Evolutionary conservation across 1,140 invertebrate species (phyloP).

Genomic region (Frieseomelitta varia): DNA sequence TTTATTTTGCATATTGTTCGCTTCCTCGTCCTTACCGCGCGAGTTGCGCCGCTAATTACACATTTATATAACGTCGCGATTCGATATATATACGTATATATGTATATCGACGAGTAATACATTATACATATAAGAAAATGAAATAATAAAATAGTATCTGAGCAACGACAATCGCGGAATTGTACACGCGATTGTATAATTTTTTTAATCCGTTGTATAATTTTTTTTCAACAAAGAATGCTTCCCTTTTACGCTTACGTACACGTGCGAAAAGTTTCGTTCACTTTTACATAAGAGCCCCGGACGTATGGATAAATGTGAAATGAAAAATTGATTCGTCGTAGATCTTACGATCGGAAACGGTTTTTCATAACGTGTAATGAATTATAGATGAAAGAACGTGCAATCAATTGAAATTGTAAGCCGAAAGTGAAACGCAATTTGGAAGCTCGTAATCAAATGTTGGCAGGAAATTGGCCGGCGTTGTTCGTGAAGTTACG

Average conservation of each 20-base stretch:
- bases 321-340: constrained; percentile 11
- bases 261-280: not conserved
- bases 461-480: constrained; percentile 18
- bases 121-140: not conserved
- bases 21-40: constrained; percentile 13
- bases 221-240: not conserved
- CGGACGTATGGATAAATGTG: not conserved
- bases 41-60: constrained; percentile 17
- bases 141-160: constrained; percentile 11
- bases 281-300: not conserved
- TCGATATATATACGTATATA: not conserved
- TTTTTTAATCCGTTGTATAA: constrained; percentile 13
- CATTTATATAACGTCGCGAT: constrained; percentile 31
- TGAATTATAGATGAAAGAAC: constrained; percentile 34
- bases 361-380: not conserved
- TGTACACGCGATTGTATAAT: constrained; percentile 10
- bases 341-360: not conserved
- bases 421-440: not conserved
- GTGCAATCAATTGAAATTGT: constrained; percentile 4
- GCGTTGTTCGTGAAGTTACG: not conserved
- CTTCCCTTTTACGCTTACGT: not conserved
- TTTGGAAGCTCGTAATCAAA: constrained; percentile 1
- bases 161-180: constrained; percentile 22
- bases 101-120: no score
- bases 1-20: not conserved